phyloP scores from a whole-genome alignment of 2,113 vertebrate species.

The Raja brachyura region DNA sequence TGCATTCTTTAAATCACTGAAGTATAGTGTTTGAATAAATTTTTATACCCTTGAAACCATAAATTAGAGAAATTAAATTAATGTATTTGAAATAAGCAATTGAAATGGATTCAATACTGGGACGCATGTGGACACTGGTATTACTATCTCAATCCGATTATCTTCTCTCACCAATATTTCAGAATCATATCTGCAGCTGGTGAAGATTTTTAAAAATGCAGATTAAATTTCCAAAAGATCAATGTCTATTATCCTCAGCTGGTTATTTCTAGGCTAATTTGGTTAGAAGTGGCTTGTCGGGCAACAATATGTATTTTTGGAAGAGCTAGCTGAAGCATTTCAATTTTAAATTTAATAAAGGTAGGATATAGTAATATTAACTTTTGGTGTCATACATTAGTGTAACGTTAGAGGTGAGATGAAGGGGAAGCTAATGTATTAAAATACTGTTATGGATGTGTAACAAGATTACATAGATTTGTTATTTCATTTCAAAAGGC shows the following conservation, averaged over 20 bases:
- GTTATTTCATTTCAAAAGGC: not conserved
- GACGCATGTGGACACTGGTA: not conserved
- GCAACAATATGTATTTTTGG: not conserved
- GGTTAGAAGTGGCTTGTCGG: conserved; percentile 10
- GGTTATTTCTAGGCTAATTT: conserved; percentile 17
- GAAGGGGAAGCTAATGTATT: not conserved
- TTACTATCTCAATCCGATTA: conserved; percentile 26
- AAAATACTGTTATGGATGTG: not conserved
- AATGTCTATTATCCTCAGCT: conserved; percentile 1
- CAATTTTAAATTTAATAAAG: conserved; percentile 5
- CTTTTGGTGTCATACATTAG: not conserved
- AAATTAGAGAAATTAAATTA: not conserved
- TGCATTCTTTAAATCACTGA: not conserved
- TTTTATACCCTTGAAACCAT: not conserved
- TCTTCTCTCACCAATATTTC: conserved; percentile 9
- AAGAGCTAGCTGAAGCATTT: conserved; percentile 10
- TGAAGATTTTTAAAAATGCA: conserved; percentile 7
- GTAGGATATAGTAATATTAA: not conserved
- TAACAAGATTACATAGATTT: not conserved
- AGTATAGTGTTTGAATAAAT: not conserved
- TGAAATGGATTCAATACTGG: not conserved
- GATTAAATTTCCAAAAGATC: conserved; percentile 16
- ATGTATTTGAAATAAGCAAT: not conserved
- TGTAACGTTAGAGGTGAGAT: not conserved
- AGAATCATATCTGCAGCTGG: conserved; percentile 2